A percentile compares a stretch with the other conserved stretches of the same genome.
Conservation (phyloP, 2,797 vertebrate species). For the Lepilemur septentrionalis region DNA sequence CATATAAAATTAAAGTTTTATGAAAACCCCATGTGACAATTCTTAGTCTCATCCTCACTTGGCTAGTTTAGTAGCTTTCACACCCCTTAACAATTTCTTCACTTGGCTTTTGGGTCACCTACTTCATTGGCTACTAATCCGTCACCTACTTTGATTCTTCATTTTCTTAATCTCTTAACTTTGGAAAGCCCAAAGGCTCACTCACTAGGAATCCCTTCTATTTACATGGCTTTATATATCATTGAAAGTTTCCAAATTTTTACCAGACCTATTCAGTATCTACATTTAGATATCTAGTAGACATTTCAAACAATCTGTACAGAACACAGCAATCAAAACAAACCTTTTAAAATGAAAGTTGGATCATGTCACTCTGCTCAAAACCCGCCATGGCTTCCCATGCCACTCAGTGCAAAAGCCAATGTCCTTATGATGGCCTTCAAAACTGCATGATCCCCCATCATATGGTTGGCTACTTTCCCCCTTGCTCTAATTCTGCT, state of each 20-base stretch:
- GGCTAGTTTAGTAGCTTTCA: neutral
- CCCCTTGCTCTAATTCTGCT: neutral
- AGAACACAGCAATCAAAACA: neutral
- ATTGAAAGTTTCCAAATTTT: neutral
- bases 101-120: slow-evolving; percentile 15
- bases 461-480: neutral
- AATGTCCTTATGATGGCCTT: neutral
- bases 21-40: neutral
- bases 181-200: neutral
- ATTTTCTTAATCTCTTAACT: neutral
- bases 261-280: neutral
- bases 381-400: neutral
- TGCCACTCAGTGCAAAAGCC: neutral
- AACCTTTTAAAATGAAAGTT: neutral
- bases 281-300: neutral
- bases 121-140: neutral
- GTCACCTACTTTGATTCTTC: slow-evolving; percentile 7
- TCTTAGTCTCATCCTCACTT: neutral
- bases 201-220: neutral
- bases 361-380: neutral
- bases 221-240: neutral
- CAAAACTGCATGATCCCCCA: neutral
- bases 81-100: neutral
- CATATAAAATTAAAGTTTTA: neutral
- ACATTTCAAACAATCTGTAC: neutral